Percentiles rank a stretch among this genome's conserved stretches.
Conservation (phyloP, 2,797 vertebrate species). For the Aphelocoma californica region DNA sequence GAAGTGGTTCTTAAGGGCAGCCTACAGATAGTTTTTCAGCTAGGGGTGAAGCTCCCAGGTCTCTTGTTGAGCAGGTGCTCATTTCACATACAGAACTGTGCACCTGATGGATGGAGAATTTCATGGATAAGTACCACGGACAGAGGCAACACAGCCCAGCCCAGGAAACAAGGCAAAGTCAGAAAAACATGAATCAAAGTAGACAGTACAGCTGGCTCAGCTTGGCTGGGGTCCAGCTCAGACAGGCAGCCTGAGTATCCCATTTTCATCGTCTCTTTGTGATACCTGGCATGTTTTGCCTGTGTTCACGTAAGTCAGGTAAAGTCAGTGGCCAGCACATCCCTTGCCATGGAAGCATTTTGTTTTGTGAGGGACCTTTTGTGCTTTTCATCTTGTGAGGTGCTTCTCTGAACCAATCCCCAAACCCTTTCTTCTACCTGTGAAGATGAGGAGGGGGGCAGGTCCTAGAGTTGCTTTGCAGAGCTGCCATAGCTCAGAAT, state of each 20-base stretch:
- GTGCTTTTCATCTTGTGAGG: background rate
- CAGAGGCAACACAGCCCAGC: constrained; percentile 4
- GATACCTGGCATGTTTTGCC: background rate
- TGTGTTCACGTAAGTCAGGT: background rate
- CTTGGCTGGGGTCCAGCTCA: background rate
- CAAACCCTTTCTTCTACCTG: background rate
- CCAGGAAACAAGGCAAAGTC: background rate
- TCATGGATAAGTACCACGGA: constrained; percentile 51
- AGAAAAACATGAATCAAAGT: background rate
- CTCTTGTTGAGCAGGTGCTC: background rate
- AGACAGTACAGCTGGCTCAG: background rate
- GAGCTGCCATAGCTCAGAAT: background rate
- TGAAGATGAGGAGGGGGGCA: background rate
- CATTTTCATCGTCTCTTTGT: background rate
- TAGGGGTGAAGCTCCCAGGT: background rate
- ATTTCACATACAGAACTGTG: fast-evolving
- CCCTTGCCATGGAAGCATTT: background rate
- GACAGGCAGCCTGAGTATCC: background rate
- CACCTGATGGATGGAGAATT: background rate
- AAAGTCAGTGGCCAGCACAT: background rate
- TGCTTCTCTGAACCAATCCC: background rate
- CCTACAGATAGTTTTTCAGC: background rate
- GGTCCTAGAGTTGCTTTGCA: background rate
- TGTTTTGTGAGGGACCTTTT: background rate
- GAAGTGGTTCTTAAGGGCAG: background rate